phyloP scores from a whole-genome alignment of 2,113 vertebrate species.

The Phyllostomus discolor region DNA sequence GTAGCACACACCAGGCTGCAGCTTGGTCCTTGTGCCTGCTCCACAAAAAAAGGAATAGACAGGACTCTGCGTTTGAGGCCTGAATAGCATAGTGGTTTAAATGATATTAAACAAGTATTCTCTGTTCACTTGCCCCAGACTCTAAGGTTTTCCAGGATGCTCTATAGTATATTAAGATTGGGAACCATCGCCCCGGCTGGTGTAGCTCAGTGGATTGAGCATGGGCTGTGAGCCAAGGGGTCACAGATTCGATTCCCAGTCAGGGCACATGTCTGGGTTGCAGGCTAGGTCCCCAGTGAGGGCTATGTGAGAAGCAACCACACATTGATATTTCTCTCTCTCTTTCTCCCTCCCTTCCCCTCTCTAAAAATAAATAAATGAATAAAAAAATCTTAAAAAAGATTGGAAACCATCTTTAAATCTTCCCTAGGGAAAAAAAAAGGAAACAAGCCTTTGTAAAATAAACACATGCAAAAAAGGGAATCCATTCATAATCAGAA shows the following conservation, averaged over 20 bases:
- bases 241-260: too few species aligned
- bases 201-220: too few species aligned
- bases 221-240: too few species aligned
- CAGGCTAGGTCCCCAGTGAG: too few species aligned
- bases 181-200: background rate
- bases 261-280: too few species aligned
- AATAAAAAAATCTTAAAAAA: too few species aligned
- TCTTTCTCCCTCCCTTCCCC: too few species aligned
- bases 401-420: background rate
- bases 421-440: background rate
- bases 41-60: background rate
- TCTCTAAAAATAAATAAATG: too few species aligned
- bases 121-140: background rate
- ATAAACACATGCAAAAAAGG: background rate
- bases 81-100: background rate
- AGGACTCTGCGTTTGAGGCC: background rate
- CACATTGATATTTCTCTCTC: too few species aligned
- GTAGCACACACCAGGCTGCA: accelerated
- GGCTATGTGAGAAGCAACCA: too few species aligned
- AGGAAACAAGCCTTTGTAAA: background rate
- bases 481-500: background rate
- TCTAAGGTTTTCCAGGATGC: background rate
- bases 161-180: background rate
- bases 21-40: background rate
- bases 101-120: background rate